Conservation (phyloP, 1,140 invertebrate species). For the Rhynchophorus ferrugineus region DNA sequence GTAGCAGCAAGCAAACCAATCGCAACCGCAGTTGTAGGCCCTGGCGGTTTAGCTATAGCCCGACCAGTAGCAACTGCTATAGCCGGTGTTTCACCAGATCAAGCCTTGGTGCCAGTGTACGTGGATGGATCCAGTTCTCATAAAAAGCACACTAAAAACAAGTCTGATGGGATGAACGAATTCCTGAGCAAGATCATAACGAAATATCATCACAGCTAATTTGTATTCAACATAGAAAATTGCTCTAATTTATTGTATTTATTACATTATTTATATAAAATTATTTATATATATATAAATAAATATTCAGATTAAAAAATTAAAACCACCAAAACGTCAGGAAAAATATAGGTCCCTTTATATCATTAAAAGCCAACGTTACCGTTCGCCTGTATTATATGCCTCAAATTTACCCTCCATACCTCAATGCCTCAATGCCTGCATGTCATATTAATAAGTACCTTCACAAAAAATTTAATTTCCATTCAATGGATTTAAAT, state of each 20-base stretch:
- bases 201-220: conserved; percentile 33
- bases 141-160: conserved; percentile 20
- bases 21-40: conserved; percentile 58
- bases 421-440: no score
- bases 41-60: conserved; percentile 56
- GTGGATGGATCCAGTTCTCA: conserved; percentile 27
- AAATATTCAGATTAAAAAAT: no score
- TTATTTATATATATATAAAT: neutral
- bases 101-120: conserved; percentile 36
- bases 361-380: no score
- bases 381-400: no score
- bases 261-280: neutral
- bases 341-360: no score
- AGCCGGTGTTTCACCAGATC: conserved; percentile 53
- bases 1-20: conserved; percentile 60
- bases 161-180: conserved; percentile 27
- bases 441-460: no score
- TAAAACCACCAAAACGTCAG: no score
- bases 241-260: neutral
- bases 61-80: conserved; percentile 62
- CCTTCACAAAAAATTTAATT: no score
- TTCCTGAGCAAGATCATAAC: conserved; percentile 36
- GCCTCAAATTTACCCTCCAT: no score
- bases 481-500: no score
- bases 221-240: no score